Evolutionary conservation across 2,113 vertebrate genomes (phyloP), one percentile per base, ranked within the genome.

Genomic region (Glaucidium brasilianum): DNA sequence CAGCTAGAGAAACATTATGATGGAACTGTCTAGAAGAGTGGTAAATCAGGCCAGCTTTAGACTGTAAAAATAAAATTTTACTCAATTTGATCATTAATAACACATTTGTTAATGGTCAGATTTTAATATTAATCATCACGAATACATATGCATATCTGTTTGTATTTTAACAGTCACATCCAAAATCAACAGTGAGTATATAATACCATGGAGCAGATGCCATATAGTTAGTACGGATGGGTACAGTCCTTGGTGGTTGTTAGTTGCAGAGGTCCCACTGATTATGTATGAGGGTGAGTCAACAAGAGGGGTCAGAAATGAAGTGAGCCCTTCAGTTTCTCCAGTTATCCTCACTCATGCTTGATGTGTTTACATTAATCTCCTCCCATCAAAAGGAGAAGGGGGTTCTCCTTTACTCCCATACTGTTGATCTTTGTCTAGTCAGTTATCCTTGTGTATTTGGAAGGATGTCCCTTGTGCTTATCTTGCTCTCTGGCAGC

Each of bases 351-450:
- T n/a, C 17, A 45, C 29, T 85, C n/a, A 5, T 35, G 14, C 16
- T 53, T 32, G 21, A 34, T 49, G 14, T 27, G 3, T 49, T 66
- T 37, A 20, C 0, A 0, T 7, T 60, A 17, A 9, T 30, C 27
- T 26, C 43, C 9, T 84, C 35, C 13, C 63, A 21, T 20, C 5
- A 16, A 43, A 72, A 76, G 45, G 59, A 4, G 14, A 77, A 37
- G 16, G 3, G 10, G 21, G 1, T 49, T 50, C 7, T 58, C 59
- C 45, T 81, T 50, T n/a, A 35, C 9, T 29, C 15, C 29, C 10
- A 13, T 27, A 15, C 23, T 10, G 10, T 52, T 69, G 69, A 18
- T 30, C 39, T 90, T 86, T n/a, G 5, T 43, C 27, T 63, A 58
- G 4, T 3, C 45, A 58, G 20, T 30, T 23, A 78, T 35, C 13